phyloP scores from a whole-genome alignment of 2,113 vertebrate species.

The Dasyprocta punctata region DNA sequence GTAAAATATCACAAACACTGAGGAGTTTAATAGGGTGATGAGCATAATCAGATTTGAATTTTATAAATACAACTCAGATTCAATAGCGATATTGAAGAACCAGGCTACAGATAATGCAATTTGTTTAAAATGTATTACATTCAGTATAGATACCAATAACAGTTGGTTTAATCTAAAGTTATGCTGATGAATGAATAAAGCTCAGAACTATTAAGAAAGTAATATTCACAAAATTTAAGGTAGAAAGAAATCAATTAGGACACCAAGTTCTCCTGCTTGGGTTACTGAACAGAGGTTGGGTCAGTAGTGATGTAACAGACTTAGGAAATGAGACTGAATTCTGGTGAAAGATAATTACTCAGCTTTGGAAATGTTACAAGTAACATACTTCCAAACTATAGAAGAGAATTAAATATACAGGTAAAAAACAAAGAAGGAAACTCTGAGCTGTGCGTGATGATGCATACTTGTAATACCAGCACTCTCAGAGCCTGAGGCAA shows the following conservation, averaged over 20 bases:
- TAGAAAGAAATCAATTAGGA: neutral
- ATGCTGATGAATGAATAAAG: neutral
- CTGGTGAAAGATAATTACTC: neutral
- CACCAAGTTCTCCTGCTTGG: neutral
- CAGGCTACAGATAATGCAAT: neutral
- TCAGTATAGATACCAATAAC: neutral
- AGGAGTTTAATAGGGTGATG: neutral
- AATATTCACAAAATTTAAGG: neutral
- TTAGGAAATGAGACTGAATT: neutral
- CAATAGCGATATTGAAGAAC: neutral
- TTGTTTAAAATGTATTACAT: constrained; percentile 1
- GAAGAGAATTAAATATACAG: neutral
- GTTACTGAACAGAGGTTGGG: neutral
- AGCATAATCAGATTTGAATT: constrained; percentile 24
- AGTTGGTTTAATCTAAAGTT: neutral
- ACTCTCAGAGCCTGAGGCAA: neutral
- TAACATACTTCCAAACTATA: neutral
- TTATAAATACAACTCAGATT: neutral
- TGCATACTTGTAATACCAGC: neutral
- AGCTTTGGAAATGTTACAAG: neutral
- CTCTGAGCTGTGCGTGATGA: neutral
- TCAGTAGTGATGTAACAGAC: neutral
- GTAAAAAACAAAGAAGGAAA: neutral
- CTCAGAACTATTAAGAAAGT: neutral
- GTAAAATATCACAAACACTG: neutral